phyloP scores from a whole-genome alignment of 2,888 invertebrate genomes.

The Lasioglossum villosulum region DNA sequence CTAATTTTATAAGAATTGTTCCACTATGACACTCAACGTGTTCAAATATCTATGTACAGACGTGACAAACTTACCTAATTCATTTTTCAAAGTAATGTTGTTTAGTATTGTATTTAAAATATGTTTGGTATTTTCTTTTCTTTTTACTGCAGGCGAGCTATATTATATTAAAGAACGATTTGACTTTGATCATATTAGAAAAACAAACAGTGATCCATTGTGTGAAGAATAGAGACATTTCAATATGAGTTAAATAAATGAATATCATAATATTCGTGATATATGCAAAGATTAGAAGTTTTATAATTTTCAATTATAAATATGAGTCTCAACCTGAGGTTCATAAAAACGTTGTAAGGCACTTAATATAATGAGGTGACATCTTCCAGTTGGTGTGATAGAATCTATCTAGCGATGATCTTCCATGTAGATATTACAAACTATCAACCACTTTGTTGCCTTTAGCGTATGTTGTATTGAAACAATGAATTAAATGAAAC shows the following conservation, averaged over 20 bases:
- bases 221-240: background rate
- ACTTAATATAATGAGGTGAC: constrained; percentile 4
- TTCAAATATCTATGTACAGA: background rate
- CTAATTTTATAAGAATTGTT: background rate
- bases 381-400: constrained; percentile 43
- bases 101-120: background rate
- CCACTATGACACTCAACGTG: background rate
- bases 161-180: background rate
- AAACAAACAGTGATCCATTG: background rate
- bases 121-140: background rate
- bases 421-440: constrained; percentile 41
- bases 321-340: constrained; percentile 9
- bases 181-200: background rate
- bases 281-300: background rate
- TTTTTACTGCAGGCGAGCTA: background rate
- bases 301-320: background rate
- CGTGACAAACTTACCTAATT: constrained; percentile 31
- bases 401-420: constrained; percentile 25
- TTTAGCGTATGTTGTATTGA: background rate
- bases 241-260: background rate
- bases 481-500: background rate
- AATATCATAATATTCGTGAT: background rate
- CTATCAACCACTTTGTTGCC: background rate
- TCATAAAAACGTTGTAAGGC: background rate
- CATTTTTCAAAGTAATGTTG: background rate